These are phyloP conservation scores for Telenomus remus DNA, from an alignment of 1,140 invertebrate species.

Conservation along the genomic window DNA sequence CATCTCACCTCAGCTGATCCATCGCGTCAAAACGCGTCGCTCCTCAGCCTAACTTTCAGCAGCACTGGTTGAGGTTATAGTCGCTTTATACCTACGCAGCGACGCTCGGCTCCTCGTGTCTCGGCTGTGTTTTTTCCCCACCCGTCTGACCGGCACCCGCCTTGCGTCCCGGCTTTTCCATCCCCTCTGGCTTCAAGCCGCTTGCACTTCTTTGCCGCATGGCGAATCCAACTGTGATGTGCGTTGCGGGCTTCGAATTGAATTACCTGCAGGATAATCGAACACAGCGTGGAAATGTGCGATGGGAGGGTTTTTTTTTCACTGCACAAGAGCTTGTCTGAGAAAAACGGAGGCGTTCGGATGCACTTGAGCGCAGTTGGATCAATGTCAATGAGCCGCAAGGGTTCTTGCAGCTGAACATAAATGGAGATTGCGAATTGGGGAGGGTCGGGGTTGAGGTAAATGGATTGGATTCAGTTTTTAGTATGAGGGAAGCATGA, in stretches of 20 bases:
- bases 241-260: slow-evolving; percentile 37
- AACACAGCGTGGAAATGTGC: slow-evolving; percentile 28
- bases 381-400: slow-evolving; percentile 27
- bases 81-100: slow-evolving; percentile 7
- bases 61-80: slow-evolving; percentile 26
- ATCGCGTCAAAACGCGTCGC: slow-evolving; percentile 12
- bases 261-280: slow-evolving; percentile 41
- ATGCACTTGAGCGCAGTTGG: slow-evolving; percentile 29
- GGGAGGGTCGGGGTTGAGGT: slow-evolving; percentile 9
- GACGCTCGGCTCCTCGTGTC: slow-evolving; percentile 21
- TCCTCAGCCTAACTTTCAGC: not conserved
- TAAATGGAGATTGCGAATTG: slow-evolving; percentile 15
- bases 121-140: slow-evolving; percentile 22
- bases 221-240: slow-evolving; percentile 30
- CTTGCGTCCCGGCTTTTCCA: not conserved
- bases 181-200: not conserved
- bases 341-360: slow-evolving; percentile 8
- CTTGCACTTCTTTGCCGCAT: slow-evolving; percentile 24
- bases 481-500: not conserved
- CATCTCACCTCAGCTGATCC: slow-evolving; percentile 3
- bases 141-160: slow-evolving; percentile 3
- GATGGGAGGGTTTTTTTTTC: slow-evolving; percentile 32
- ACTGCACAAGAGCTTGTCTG: slow-evolving; percentile 7
- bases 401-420: slow-evolving; percentile 18
- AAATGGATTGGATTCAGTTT: slow-evolving; percentile 18